Evolutionary conservation across 2,888 invertebrate genomes (phyloP), one percentile per base, ranked within the genome.

Genomic region (Drosophila mayaguana): DNA sequence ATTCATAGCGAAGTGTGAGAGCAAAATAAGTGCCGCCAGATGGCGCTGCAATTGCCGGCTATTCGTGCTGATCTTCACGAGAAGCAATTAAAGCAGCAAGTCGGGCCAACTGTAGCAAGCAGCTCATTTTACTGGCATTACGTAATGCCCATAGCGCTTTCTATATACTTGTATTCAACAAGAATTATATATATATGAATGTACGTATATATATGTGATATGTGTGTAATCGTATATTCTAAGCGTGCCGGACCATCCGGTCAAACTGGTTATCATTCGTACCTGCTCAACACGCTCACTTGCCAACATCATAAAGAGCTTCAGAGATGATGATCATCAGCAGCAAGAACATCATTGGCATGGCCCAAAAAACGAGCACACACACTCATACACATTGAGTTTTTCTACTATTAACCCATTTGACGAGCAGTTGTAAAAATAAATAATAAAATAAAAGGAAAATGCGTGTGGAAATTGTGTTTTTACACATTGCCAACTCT

Each of bases 381-480:
- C 63, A 63, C 28, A 28, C 28, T 22, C 38, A 40, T n/a, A 28
- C n/a, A 20, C 18, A 42, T 3, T 55, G 64, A 72, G 67, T 77
- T 88, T 83, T 83, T 75, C 78, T 78, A 80, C 83, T 80, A 81
- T 88, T 83, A 83, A 88, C 87, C 88, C 86, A 83, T 83, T 88
- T 83, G 66, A 80, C 72, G 73, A 66, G 62, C 63, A 64, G 57
- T 68, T 85, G 78, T 86, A 83, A 86, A 88, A 86, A 86, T 72
- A 83, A 86, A 88, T 72, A 86, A 65, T 74, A 61, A 66, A 67
- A 54, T 22, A 77, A 67, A 38, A 54, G 38, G 25, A 54, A 81
- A 68, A 62, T 65, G 64, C 63, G 64, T 61, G 28, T 61, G 36
- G 38, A 56, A 60, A 62, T 61, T 57, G 63, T 46, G 34, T 51